Percentiles rank a stretch among this genome's conserved stretches.
These are phyloP conservation scores for Erebia epiphron DNA, from an alignment of 2,888 invertebrate species.

Conservation along the genomic window DNA sequence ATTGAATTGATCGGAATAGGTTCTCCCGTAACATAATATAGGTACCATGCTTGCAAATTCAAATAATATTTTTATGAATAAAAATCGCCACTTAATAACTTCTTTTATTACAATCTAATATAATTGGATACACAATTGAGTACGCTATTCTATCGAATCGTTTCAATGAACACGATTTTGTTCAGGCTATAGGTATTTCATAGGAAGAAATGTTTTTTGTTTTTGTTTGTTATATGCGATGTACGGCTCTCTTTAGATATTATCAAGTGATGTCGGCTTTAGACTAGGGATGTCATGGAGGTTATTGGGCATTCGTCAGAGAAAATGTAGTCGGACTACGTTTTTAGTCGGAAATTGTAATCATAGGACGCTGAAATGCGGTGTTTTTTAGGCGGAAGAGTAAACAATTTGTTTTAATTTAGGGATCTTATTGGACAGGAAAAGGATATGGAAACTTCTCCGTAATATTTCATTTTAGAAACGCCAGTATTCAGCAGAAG, in stretches of 20 bases:
- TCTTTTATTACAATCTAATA: neutral
- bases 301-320: neutral
- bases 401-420: too few relatives aligned
- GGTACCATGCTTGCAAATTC: neutral
- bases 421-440: too few relatives aligned
- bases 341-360: neutral
- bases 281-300: slow-evolving; percentile 16
- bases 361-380: neutral
- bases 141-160: neutral
- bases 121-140: neutral
- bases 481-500: too few relatives aligned
- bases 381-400: too few relatives aligned
- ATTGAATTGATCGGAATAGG: neutral
- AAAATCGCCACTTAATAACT: slow-evolving; percentile 12
- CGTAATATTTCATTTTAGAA: too few relatives aligned
- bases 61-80: neutral
- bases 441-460: too few relatives aligned
- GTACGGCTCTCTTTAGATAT: slow-evolving; percentile 10
- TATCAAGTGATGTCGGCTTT: slow-evolving; percentile 12
- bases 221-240: slow-evolving; percentile 15
- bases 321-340: neutral
- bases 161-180: slow-evolving; percentile 25
- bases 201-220: slow-evolving; percentile 23
- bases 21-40: neutral
- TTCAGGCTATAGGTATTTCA: slow-evolving; percentile 24